phyloP scores from a whole-genome alignment of 2,888 invertebrate species.

The Augiades crinisus region DNA sequence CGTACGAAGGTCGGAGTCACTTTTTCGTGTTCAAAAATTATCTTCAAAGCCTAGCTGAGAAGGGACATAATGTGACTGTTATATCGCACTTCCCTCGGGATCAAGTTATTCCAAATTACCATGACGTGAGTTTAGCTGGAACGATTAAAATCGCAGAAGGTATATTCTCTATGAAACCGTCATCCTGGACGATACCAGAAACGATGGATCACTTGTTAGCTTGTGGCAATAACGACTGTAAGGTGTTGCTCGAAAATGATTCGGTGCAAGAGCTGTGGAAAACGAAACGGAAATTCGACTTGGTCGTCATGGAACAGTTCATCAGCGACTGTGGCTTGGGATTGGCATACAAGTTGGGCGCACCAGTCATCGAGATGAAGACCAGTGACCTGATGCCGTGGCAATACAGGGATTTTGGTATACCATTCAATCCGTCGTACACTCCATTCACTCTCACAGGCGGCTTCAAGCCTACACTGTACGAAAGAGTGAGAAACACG shows the following conservation, averaged over 20 bases:
- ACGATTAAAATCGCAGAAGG: neutral
- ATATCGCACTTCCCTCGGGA: conserved; percentile 82
- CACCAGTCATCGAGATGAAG: neutral
- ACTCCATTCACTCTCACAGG: too few species aligned
- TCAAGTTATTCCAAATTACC: conserved; percentile 73
- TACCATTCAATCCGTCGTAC: too few species aligned
- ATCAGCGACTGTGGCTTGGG: conserved; percentile 86
- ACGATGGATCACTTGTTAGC: neutral
- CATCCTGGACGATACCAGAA: neutral
- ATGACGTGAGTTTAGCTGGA: conserved; percentile 74
- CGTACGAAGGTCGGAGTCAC: conserved; percentile 85
- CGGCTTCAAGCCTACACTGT: too few species aligned
- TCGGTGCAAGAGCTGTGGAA: conserved; percentile 57
- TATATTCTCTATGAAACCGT: neutral
- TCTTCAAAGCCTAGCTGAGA: conserved; percentile 77
- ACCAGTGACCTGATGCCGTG: neutral
- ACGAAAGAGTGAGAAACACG: conserved; percentile 54
- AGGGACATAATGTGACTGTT: conserved; percentile 85
- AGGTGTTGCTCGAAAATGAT: conserved; percentile 49
- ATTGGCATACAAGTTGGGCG: neutral
- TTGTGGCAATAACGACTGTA: neutral
- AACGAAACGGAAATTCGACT: conserved; percentile 80
- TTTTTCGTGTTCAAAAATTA: conserved; percentile 83
- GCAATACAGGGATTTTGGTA: neutral
- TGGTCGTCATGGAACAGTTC: conserved; percentile 86